phyloP scores from a whole-genome alignment of 2,888 invertebrate genomes.

The Pyrgus malvae region DNA sequence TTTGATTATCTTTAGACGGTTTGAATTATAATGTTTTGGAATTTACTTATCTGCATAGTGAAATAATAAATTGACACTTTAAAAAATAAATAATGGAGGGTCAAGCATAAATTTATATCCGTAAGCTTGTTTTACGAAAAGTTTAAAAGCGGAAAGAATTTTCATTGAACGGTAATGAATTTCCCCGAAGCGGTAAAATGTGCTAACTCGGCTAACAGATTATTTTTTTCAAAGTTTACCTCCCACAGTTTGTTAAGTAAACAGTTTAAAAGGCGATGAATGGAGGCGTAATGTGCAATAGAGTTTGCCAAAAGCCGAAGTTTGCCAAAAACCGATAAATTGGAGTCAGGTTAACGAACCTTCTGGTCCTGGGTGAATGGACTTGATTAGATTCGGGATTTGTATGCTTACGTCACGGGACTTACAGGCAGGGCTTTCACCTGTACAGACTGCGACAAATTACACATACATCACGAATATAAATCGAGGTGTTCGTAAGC shows the following conservation, averaged over 20 bases:
- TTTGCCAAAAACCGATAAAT: conserved; percentile 15
- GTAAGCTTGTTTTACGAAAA: no score
- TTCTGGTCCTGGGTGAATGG: conserved; percentile 13
- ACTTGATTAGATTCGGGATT: conserved; percentile 7
- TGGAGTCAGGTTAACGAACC: conserved; percentile 13
- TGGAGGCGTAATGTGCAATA: conserved; percentile 1
- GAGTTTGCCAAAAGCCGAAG: no score
- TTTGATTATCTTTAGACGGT: background rate
- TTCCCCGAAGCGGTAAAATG: background rate
- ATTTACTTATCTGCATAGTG: no score
- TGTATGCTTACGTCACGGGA: conserved; percentile 40
- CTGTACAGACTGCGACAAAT: conserved; percentile 30
- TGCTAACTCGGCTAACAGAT: background rate
- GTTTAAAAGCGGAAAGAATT: no score
- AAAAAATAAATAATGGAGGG: no score
- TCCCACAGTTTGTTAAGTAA: background rate
- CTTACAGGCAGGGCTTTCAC: conserved; percentile 46
- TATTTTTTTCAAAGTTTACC: background rate
- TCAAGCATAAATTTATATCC: no score
- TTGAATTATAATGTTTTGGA: background rate
- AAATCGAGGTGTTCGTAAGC: background rate
- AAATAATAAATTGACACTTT: no score
- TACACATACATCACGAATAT: background rate
- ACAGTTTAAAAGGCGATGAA: conserved; percentile 6
- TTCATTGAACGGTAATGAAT: background rate